These are phyloP conservation scores for Apotomis capreana DNA, from an alignment of 2,888 invertebrate genomes.

Conservation along the genomic window DNA sequence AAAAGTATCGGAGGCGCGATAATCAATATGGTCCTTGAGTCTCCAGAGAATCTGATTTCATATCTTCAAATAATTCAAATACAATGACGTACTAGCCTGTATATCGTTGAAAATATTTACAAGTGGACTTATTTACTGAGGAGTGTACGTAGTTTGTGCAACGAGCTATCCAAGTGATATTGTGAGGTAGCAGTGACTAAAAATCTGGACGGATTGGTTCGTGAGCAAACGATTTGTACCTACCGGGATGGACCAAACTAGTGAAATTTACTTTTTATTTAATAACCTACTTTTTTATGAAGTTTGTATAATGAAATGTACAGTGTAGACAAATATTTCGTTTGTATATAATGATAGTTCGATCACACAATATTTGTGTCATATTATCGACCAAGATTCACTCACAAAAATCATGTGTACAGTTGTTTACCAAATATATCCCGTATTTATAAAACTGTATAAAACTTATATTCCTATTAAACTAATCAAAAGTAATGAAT, in stretches of 20 bases:
- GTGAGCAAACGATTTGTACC: background rate
- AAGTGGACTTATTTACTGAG: too few relatives aligned
- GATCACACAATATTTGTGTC: too few relatives aligned
- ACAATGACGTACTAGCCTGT: background rate
- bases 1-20: slow-evolving; percentile 11
- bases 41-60: background rate
- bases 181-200: background rate
- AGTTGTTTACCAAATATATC: too few relatives aligned
- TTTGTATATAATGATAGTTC: background rate
- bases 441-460: background rate
- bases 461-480: background rate
- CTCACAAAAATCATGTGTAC: background rate
- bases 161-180: background rate
- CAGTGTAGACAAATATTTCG: background rate
- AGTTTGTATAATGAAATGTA: background rate
- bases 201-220: background rate
- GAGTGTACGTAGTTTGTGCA: too few relatives aligned
- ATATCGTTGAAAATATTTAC: too few relatives aligned
- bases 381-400: background rate
- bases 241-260: slow-evolving; percentile 11
- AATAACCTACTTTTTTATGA: slow-evolving; percentile 1
- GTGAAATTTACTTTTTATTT: slow-evolving; percentile 27
- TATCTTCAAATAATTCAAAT: background rate
- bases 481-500: background rate
- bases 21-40: slow-evolving; percentile 4